Evolutionary conservation across 30 jellyfish, hydroid and myxozoan species (phyloP).

Genomic region (Calvadosia cruxmelitensis): DNA sequence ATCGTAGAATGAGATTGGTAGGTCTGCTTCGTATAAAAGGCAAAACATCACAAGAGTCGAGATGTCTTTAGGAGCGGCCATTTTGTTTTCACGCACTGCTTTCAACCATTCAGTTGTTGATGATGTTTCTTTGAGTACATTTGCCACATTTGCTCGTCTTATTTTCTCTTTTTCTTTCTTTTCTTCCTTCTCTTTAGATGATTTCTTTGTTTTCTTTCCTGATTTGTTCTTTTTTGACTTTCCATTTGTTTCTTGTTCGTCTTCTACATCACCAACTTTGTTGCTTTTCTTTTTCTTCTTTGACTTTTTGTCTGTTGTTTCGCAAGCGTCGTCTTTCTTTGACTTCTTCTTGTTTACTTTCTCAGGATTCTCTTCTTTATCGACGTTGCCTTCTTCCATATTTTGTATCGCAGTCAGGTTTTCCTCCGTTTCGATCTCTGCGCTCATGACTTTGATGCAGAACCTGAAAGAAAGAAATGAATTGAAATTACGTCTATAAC

Average conservation of each 20-base stretch:
- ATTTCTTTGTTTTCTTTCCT: neutral
- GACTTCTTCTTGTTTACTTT: neutral
- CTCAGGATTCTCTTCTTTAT: neutral
- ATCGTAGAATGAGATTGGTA: neutral
- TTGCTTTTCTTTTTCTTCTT: neutral
- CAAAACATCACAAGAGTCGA: neutral
- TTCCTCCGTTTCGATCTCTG: too few species aligned
- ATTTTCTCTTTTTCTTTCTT: neutral
- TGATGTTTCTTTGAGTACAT: neutral
- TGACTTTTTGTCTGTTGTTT: neutral
- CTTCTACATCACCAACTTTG: neutral
- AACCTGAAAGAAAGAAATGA: too few species aligned
- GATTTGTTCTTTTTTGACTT: too few species aligned
- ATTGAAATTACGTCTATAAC: too few species aligned
- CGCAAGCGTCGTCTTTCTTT: neutral
- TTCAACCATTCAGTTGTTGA: neutral
- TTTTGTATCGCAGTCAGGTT: too few species aligned
- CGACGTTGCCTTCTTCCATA: neutral
- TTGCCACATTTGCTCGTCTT: neutral
- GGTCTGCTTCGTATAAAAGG: neutral
- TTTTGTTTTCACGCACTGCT: neutral
- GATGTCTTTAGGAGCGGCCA: neutral
- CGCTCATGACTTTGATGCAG: too few species aligned
- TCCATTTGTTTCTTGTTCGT: neutral
- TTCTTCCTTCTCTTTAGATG: neutral